Evolutionary conservation across 2,888 invertebrate genomes (phyloP).

Genomic region (Tromatobia lineatoria): DNA sequence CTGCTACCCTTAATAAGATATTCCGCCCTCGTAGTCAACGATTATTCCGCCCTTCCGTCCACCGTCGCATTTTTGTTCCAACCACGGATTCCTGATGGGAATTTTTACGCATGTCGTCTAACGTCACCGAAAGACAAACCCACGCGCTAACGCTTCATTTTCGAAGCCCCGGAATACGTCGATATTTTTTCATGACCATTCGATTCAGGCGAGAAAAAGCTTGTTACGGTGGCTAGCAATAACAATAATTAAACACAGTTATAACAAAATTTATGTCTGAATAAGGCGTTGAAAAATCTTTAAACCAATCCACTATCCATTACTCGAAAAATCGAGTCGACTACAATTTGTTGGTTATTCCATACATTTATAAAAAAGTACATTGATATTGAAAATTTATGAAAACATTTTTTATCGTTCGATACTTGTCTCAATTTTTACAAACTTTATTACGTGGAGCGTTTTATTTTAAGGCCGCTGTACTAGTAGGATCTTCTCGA

Average conservation of each 20-base stretch:
- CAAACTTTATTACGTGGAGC: not conserved
- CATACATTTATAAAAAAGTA: too few species aligned
- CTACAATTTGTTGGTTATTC: too few species aligned
- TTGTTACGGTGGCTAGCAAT: too few species aligned
- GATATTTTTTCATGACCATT: not conserved
- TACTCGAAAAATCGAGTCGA: too few species aligned
- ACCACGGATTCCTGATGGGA: not conserved
- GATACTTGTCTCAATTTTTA: not conserved
- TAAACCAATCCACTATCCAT: too few species aligned
- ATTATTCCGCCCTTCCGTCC: conserved; percentile 40
- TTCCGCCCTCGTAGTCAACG: conserved; percentile 58
- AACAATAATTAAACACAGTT: too few species aligned
- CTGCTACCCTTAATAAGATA: conserved; percentile 41
- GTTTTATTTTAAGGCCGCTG: conserved; percentile 1
- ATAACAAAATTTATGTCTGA: too few species aligned
- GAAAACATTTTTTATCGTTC: not conserved
- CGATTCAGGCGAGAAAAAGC: not conserved
- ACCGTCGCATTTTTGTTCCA: conserved; percentile 39
- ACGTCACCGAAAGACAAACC: not conserved
- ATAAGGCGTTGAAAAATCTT: too few species aligned
- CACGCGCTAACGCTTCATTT: not conserved
- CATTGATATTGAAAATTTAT: not conserved
- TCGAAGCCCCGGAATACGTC: not conserved
- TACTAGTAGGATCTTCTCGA: conserved; percentile 2
- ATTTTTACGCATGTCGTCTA: not conserved